Evolutionary conservation across 1,140 invertebrate species (phyloP).

Genomic region (Brachionus sp.): DNA sequence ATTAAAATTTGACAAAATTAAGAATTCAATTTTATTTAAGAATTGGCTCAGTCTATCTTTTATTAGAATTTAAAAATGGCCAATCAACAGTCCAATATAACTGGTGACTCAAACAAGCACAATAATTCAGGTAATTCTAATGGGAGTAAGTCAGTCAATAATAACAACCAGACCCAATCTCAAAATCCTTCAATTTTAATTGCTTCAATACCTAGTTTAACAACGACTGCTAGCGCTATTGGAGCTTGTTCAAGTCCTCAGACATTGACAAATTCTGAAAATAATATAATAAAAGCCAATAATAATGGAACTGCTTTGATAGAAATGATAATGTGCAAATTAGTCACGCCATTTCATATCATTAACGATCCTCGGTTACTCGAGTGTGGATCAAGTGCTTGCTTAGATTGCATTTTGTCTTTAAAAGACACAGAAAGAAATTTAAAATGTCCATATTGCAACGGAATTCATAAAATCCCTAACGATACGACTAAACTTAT

Average conservation of each 20-base stretch:
- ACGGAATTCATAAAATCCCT: slow-evolving; percentile 16
- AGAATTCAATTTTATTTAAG: background rate
- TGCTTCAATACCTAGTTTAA: background rate
- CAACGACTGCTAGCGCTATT: slow-evolving; percentile 9
- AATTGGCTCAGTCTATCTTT: background rate
- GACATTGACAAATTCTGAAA: background rate
- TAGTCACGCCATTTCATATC: slow-evolving; percentile 32
- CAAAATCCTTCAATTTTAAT: background rate
- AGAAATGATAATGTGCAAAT: slow-evolving; percentile 40
- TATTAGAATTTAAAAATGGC: background rate
- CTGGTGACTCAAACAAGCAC: background rate
- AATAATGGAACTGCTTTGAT: slow-evolving; percentile 26
- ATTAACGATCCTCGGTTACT: slow-evolving; percentile 26
- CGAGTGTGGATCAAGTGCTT: slow-evolving; percentile 36
- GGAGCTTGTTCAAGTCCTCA: background rate
- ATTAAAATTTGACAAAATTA: slow-evolving; percentile 10
- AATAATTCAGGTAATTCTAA: background rate
- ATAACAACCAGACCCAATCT: background rate
- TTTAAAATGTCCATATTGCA: slow-evolving; percentile 38
- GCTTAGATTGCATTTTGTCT: slow-evolving; percentile 30
- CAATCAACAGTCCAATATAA: background rate
- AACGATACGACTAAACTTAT: slow-evolving; percentile 14
- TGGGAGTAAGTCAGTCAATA: background rate
- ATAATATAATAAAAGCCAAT: background rate
- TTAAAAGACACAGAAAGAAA: slow-evolving; percentile 22